phyloP scores from a whole-genome alignment of 2,797 vertebrate species.

The Emys orbicularis region DNA sequence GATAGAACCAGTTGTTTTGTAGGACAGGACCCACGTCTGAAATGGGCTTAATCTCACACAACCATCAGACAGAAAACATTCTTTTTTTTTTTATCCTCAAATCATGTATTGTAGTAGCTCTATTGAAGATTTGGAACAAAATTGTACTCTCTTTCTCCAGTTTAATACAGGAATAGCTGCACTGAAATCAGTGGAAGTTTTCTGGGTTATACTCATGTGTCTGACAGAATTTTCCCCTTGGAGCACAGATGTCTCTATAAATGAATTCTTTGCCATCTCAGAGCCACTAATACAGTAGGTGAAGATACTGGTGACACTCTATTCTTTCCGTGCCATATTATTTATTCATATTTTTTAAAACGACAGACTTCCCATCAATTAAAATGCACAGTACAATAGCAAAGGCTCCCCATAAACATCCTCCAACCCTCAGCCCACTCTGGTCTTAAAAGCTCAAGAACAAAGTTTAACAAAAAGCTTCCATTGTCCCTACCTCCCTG shows the following conservation, averaged over 20 bases:
- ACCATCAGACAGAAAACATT: not conserved
- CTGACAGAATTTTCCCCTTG: not conserved
- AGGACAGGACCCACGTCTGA: not conserved
- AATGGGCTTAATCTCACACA: not conserved
- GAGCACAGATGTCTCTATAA: not conserved
- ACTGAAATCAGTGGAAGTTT: not conserved
- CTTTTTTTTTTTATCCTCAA: accelerated
- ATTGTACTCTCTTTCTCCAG: not conserved
- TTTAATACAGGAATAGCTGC: not conserved
- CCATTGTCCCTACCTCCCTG: no score
- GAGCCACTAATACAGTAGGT: not conserved
- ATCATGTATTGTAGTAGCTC: not conserved
- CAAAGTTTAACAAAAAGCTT: no score
- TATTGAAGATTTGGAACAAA: not conserved
- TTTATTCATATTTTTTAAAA: not conserved
- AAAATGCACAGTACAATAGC: not conserved
- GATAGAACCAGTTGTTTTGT: not conserved
- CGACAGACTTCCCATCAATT: not conserved
- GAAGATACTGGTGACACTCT: not conserved
- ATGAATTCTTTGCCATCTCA: not conserved
- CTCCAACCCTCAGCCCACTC: not conserved
- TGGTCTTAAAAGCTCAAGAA: not conserved
- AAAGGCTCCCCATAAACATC: not conserved
- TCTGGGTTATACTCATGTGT: not conserved
- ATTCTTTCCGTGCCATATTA: not conserved